phyloP scores from a whole-genome alignment of 2,113 vertebrate genomes.

The Psittacula cyanocephala region DNA sequence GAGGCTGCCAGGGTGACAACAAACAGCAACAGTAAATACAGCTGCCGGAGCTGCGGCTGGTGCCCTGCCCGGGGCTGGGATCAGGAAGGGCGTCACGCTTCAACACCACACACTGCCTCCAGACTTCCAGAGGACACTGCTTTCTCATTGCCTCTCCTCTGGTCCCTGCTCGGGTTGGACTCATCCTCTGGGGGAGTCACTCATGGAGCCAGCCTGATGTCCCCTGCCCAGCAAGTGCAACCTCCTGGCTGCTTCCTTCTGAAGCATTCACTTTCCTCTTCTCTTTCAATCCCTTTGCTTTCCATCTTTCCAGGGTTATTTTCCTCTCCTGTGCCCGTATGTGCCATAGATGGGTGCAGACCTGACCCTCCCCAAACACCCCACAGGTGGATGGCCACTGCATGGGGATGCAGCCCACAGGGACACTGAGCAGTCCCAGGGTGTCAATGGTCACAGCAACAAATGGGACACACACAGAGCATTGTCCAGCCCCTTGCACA shows the following conservation, averaged over 20 bases:
- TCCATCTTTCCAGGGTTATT: not conserved
- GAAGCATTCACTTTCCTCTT: not conserved
- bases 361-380: not conserved
- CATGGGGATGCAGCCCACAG: not conserved
- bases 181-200: not conserved
- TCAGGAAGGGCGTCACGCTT: slow-evolving; percentile 63
- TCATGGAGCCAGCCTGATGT: not conserved
- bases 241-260: not conserved
- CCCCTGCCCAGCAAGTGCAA: not conserved
- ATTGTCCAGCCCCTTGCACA: not conserved
- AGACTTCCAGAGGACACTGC: not conserved
- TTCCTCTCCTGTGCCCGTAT: fast-evolving
- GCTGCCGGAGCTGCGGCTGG: slow-evolving; percentile 73
- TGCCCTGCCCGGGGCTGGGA: slow-evolving; percentile 63
- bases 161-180: not conserved
- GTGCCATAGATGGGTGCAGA: not conserved
- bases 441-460: not conserved
- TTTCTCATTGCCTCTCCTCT: not conserved
- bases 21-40: slow-evolving; percentile 91
- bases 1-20: slow-evolving; percentile 88
- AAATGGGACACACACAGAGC: not conserved
- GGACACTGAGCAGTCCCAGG: not conserved
- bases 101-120: slow-evolving; percentile 37
- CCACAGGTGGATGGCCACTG: not conserved
- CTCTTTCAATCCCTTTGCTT: not conserved